Evolutionary conservation across 2,888 invertebrate species (phyloP).

Genomic region (Ramazzottius varieornatus): DNA sequence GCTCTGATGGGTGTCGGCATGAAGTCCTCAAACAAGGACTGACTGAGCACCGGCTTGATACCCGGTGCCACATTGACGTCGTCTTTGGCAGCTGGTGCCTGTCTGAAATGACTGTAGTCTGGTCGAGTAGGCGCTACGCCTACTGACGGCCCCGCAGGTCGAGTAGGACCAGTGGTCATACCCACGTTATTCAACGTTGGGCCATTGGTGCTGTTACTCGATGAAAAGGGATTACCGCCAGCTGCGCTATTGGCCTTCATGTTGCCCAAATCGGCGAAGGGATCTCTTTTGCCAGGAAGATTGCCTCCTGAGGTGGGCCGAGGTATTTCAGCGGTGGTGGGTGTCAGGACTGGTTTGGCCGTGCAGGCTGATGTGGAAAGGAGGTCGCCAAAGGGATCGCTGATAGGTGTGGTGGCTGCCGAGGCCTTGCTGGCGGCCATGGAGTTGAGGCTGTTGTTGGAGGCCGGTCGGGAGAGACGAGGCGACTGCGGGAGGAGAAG

Average conservation of each 20-base stretch:
- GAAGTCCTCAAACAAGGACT: not conserved
- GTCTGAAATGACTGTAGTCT: not conserved
- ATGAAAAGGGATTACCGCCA: too few species aligned
- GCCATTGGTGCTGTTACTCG: not conserved
- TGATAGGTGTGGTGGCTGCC: not conserved
- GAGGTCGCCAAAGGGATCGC: not conserved
- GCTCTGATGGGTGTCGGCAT: not conserved
- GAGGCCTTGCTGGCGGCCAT: not conserved
- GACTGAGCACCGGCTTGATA: not conserved
- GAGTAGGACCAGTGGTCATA: not conserved
- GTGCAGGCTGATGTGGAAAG: not conserved
- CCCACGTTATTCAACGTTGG: not conserved
- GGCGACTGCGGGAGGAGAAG: not conserved
- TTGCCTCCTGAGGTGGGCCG: not conserved
- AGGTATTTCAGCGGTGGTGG: not conserved
- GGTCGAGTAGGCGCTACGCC: too few species aligned
- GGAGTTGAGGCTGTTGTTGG: not conserved
- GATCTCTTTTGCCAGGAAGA: not conserved
- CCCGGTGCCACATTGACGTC: not conserved
- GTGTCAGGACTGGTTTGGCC: not conserved
- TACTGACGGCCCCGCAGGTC: not conserved
- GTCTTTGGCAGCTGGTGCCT: not conserved
- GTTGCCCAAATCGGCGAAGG: not conserved
- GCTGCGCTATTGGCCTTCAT: not conserved
- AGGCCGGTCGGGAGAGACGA: not conserved